Conservation (phyloP, 2,888 invertebrate species). For the Coelinius sp. region DNA sequence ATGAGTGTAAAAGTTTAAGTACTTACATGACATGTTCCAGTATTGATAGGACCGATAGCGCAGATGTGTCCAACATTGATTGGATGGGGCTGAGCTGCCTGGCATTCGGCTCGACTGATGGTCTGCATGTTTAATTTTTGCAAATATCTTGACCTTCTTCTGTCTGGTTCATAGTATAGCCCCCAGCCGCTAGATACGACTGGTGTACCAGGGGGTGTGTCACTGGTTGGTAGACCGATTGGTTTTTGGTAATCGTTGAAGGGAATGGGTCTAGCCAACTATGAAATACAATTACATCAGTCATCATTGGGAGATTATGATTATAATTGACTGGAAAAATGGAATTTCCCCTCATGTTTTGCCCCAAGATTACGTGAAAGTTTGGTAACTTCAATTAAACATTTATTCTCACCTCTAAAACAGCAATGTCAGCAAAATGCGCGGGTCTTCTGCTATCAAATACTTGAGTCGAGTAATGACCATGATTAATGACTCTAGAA, state of each 20-base stretch:
- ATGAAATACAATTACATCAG: background rate
- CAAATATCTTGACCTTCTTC: background rate
- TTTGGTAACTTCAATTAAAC: too few species aligned
- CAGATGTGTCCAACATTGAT: background rate
- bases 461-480: background rate
- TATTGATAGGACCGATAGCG: background rate
- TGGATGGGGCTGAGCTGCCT: too few species aligned
- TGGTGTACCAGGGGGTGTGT: background rate
- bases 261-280: conserved; percentile 15
- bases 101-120: too few species aligned
- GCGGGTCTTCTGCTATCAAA: background rate
- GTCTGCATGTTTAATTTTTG: background rate
- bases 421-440: background rate
- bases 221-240: background rate
- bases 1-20: conserved; percentile 8
- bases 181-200: conserved; percentile 16
- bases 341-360: background rate
- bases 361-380: background rate
- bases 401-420: background rate
- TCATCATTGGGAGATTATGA: background rate
- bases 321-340: background rate
- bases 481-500: background rate
- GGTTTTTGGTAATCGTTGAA: background rate
- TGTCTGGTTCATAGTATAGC: background rate
- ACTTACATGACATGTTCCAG: conserved; percentile 27